These are phyloP conservation scores for Drosophila nr. medialis DNA, from an alignment of 2,888 invertebrate genomes.

Conservation along the genomic window DNA sequence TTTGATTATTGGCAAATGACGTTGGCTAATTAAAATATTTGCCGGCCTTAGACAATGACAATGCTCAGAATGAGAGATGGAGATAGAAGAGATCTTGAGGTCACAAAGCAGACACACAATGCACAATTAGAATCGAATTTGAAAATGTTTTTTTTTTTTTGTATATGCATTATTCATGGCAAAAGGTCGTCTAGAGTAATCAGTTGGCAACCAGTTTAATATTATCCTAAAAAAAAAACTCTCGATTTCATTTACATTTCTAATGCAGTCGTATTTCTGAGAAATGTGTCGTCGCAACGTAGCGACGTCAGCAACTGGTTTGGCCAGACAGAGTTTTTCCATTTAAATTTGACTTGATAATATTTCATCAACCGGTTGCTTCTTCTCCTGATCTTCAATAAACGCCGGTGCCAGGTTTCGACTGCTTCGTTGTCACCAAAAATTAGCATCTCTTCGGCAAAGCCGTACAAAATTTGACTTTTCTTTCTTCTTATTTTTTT, in stretches of 20 bases:
- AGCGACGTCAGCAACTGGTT: slow-evolving; percentile 75
- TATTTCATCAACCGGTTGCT: slow-evolving; percentile 62
- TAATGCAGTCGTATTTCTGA: slow-evolving; percentile 55
- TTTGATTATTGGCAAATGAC: slow-evolving; percentile 46
- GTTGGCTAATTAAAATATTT: slow-evolving; percentile 35
- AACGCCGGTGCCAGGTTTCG: slow-evolving; percentile 42
- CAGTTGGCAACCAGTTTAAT: slow-evolving; percentile 29
- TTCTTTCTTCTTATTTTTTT: slow-evolving; percentile 52
- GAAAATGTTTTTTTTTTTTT: slow-evolving; percentile 25
- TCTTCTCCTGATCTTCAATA: slow-evolving; percentile 44
- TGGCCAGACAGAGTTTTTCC: slow-evolving; percentile 44
- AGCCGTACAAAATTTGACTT: slow-evolving; percentile 38
- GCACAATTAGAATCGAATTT: slow-evolving; percentile 56
- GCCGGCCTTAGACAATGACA: slow-evolving; percentile 32
- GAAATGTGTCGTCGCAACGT: slow-evolving; percentile 45
- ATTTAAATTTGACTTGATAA: slow-evolving; percentile 38
- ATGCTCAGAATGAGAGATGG: slow-evolving; percentile 38
- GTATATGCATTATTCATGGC: slow-evolving; percentile 42
- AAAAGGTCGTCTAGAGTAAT: slow-evolving; percentile 25
- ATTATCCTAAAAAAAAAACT: slow-evolving; percentile 40
- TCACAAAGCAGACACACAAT: slow-evolving; percentile 52
- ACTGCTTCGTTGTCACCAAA: slow-evolving; percentile 63
- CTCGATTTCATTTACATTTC: slow-evolving; percentile 78
- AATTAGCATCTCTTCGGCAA: slow-evolving; percentile 73
- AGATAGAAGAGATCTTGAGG: slow-evolving; percentile 48